Evolutionary conservation across 2,888 invertebrate genomes (phyloP).

Genomic region (Parthenolecanium corni): DNA sequence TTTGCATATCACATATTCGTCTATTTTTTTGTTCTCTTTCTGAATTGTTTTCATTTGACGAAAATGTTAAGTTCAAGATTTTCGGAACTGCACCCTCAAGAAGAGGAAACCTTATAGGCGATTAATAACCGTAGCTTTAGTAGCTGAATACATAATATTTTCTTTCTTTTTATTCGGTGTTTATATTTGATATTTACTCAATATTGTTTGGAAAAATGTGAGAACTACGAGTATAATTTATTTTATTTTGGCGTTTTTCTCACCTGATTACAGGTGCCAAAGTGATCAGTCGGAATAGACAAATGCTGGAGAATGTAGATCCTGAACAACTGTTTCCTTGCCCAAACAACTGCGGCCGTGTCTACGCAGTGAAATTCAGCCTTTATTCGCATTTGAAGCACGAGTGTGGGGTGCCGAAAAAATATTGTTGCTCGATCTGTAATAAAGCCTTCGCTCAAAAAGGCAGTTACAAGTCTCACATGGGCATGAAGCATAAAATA

Average conservation of each 20-base stretch:
- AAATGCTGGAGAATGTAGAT: not conserved
- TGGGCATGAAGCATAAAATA: slow-evolving; percentile 22
- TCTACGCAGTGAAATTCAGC: slow-evolving; percentile 28
- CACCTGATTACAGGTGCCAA: not conserved
- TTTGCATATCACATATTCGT: not conserved
- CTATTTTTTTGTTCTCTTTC: no score
- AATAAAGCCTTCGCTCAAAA: slow-evolving; percentile 31
- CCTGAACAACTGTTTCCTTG: slow-evolving; percentile 19
- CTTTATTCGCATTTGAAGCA: slow-evolving; percentile 30
- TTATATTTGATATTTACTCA: no score
- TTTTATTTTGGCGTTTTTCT: not conserved
- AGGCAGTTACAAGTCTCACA: slow-evolving; percentile 31
- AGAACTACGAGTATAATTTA: no score
- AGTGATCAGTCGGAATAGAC: not conserved
- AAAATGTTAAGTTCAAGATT: no score
- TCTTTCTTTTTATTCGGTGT: no score
- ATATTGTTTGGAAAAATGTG: no score
- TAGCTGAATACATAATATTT: no score
- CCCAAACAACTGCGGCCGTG: slow-evolving; percentile 30
- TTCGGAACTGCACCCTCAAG: no score
- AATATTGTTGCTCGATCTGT: slow-evolving; percentile 37
- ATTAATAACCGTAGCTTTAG: no score
- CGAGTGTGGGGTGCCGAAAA: slow-evolving; percentile 29
- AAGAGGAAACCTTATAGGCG: no score
- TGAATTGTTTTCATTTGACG: no score